phyloP scores from a whole-genome alignment of 23 tunicate species.

The Diplosoma virens region DNA sequence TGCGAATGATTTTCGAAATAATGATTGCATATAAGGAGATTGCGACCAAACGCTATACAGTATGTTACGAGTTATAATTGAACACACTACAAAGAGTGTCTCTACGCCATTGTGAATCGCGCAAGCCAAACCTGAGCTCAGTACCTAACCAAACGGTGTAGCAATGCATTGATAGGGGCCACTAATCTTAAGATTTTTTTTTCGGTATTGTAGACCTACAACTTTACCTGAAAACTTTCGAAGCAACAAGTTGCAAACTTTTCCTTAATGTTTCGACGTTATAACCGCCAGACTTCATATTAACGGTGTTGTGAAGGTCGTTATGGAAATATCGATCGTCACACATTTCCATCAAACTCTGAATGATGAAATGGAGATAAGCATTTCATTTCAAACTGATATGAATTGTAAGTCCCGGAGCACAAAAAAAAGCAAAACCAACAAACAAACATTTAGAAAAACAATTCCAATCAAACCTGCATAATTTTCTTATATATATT shows the following conservation, averaged over 20 bases:
- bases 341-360: slow-evolving; percentile 31
- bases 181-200: neutral
- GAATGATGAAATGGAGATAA: neutral
- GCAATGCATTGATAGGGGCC: too few relatives aligned
- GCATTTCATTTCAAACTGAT: neutral
- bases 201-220: neutral
- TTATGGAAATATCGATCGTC: slow-evolving; percentile 57
- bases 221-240: slow-evolving; percentile 27
- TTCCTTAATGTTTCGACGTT: slow-evolving; percentile 49
- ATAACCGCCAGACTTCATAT: slow-evolving; percentile 68
- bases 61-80: too few relatives aligned
- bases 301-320: slow-evolving; percentile 70
- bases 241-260: slow-evolving; percentile 25
- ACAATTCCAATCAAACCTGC: neutral
- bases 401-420: neutral
- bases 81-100: too few relatives aligned
- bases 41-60: too few relatives aligned
- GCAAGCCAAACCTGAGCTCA: too few relatives aligned
- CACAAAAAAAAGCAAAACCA: neutral
- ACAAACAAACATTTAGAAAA: neutral
- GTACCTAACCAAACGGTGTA: too few relatives aligned
- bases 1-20: too few relatives aligned
- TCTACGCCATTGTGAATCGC: too few relatives aligned
- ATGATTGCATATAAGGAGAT: too few relatives aligned
- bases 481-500: neutral